Evolutionary conservation across 2,888 invertebrate species (phyloP).

Genomic region (Axea sp.): DNA sequence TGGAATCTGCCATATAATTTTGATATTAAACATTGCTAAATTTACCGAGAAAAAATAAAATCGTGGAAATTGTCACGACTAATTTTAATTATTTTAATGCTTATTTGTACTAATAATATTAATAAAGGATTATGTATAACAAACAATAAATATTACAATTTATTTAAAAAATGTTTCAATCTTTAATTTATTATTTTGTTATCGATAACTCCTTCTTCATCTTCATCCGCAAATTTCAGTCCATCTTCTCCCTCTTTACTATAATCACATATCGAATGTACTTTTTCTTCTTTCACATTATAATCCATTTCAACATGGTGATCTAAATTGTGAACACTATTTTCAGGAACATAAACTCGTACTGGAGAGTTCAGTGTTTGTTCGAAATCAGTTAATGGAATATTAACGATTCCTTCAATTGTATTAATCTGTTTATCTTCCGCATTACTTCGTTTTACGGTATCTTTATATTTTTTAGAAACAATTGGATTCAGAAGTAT

Average conservation of each 20-base stretch:
- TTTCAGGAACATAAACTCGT: constrained; percentile 65
- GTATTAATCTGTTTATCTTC: constrained; percentile 55
- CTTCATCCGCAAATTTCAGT: constrained; percentile 76
- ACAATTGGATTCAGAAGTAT: constrained; percentile 61
- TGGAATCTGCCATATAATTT: too few relatives aligned
- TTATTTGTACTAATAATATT: too few relatives aligned
- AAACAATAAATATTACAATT: too few relatives aligned
- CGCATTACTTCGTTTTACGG: constrained; percentile 59
- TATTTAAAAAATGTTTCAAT: too few relatives aligned
- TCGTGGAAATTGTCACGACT: too few relatives aligned
- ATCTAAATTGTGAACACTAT: constrained; percentile 71
- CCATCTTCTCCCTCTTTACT: constrained; percentile 72
- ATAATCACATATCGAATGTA: constrained; percentile 72
- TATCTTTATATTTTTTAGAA: constrained; percentile 62
- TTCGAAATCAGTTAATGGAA: constrained; percentile 73
- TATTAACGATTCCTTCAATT: constrained; percentile 66
- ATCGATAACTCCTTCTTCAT: constrained; percentile 74
- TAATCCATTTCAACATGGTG: constrained; percentile 70
- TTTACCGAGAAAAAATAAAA: too few relatives aligned
- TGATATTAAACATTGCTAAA: too few relatives aligned
- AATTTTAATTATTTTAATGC: too few relatives aligned
- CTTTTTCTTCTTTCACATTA: constrained; percentile 65
- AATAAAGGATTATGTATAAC: too few relatives aligned
- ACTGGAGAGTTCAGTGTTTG: constrained; percentile 68
- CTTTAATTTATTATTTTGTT: constrained; percentile 71